Percentiles rank a stretch among this genome's conserved stretches.
Conservation (phyloP, 2,888 invertebrate genomes). For the Parascotia fuliginaria region DNA sequence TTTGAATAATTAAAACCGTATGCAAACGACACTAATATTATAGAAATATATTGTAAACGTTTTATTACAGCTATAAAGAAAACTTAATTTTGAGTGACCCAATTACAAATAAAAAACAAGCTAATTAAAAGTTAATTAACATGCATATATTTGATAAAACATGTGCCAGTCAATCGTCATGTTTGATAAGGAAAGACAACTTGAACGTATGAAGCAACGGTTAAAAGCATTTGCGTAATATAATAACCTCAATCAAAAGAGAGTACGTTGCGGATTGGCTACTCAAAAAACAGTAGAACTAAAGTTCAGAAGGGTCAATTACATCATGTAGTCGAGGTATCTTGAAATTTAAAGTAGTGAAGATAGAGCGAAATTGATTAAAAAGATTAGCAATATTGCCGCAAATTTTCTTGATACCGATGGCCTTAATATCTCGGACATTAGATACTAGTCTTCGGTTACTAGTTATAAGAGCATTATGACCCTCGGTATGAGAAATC, state of each 20-base stretch:
- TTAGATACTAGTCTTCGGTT: too few species aligned
- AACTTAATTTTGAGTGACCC: constrained; percentile 8
- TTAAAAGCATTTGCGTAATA: constrained; percentile 9
- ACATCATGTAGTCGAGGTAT: too few species aligned
- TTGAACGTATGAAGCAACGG: not conserved
- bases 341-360: too few species aligned
- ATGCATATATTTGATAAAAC: constrained; percentile 18
- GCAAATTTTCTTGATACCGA: too few species aligned
- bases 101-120: constrained; percentile 19
- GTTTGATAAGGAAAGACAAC: constrained; percentile 1
- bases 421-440: too few species aligned
- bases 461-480: too few species aligned
- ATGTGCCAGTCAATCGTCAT: not conserved
- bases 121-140: constrained; percentile 20
- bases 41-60: constrained; percentile 15
- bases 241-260: not conserved
- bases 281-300: not conserved
- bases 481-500: too few species aligned
- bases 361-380: too few species aligned
- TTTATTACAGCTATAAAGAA: constrained; percentile 17
- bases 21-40: constrained; percentile 8
- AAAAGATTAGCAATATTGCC: too few species aligned
- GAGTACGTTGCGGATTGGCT: not conserved
- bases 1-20: not conserved
- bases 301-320: not conserved